Conservation (phyloP, 92 coral and sea anemone genomes). For the Umimayanthus chanpuru region DNA sequence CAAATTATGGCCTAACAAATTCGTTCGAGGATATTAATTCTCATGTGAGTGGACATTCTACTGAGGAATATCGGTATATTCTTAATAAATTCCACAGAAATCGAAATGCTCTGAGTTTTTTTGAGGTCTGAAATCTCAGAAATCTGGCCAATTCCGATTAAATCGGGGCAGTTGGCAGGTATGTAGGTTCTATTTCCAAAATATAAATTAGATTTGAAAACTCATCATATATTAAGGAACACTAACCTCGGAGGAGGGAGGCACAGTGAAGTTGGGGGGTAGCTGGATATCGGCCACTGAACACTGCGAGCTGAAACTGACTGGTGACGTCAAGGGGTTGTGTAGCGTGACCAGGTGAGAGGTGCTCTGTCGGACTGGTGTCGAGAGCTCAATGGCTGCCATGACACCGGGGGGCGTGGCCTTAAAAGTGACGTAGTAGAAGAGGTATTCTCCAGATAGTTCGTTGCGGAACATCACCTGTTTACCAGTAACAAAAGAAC, state of each 20-base stretch:
- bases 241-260: constrained; percentile 90
- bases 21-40: too few relatives aligned
- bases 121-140: too few relatives aligned
- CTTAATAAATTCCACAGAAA: too few relatives aligned
- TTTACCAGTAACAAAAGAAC: neutral
- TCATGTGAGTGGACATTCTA: too few relatives aligned
- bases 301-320: constrained; percentile 88
- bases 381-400: constrained; percentile 88
- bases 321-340: constrained; percentile 92
- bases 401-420: constrained; percentile 96
- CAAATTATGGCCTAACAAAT: too few relatives aligned
- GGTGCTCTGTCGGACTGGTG: constrained; percentile 94
- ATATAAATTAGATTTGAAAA: too few relatives aligned
- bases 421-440: constrained; percentile 94
- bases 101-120: too few relatives aligned
- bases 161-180: too few relatives aligned
- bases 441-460: constrained; percentile 79
- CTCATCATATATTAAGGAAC: neutral
- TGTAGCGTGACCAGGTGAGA: constrained; percentile 92
- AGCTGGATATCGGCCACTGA: constrained; percentile 85
- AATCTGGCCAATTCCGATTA: too few relatives aligned
- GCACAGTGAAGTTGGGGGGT: constrained; percentile 95
- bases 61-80: too few relatives aligned
- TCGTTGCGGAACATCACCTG: constrained; percentile 95
- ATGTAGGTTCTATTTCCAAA: too few relatives aligned